phyloP scores from a whole-genome alignment of 2,888 invertebrate genomes.

The Dascillus cervinus region DNA sequence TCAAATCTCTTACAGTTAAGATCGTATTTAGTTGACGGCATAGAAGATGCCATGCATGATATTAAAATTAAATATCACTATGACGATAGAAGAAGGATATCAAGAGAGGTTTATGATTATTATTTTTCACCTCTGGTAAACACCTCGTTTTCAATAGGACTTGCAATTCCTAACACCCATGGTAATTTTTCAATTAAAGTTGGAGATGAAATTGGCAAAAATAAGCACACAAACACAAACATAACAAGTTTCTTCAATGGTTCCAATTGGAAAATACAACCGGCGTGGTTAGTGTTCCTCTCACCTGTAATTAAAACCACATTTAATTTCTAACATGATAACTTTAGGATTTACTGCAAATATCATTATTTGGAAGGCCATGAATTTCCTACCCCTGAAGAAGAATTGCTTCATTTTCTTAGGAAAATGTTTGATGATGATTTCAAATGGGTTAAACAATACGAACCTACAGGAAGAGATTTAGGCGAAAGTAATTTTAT shows the following conservation, averaged over 20 bases:
- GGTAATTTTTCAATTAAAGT: constrained; percentile 68
- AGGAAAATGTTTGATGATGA: constrained; percentile 51
- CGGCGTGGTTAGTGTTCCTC: constrained; percentile 63
- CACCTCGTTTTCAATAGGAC: constrained; percentile 81
- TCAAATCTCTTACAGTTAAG: constrained; percentile 53
- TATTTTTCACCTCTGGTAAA: constrained; percentile 73
- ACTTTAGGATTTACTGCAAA: constrained; percentile 73
- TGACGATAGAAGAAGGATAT: constrained; percentile 76
- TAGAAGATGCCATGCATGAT: constrained; percentile 55
- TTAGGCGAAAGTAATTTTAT: constrained; percentile 1
- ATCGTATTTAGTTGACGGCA: constrained; percentile 62
- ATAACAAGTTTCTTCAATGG: constrained; percentile 68
- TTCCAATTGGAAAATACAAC: constrained; percentile 71
- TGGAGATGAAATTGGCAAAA: constrained; percentile 65
- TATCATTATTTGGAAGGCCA: constrained; percentile 77
- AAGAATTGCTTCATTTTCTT: constrained; percentile 68
- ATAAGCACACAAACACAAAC: constrained; percentile 58
- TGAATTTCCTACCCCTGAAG: constrained; percentile 64
- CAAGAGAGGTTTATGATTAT: constrained; percentile 72
- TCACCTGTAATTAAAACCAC: background rate
- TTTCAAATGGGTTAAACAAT: constrained; percentile 60
- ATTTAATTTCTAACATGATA: constrained; percentile 1
- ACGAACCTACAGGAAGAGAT: constrained; percentile 40
- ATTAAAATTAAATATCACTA: constrained; percentile 75
- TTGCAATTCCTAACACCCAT: constrained; percentile 74